Percentiles rank a stretch among this genome's conserved stretches.
phyloP scores from a whole-genome alignment of 2,888 invertebrate species.

The Nomada hirtipes region DNA sequence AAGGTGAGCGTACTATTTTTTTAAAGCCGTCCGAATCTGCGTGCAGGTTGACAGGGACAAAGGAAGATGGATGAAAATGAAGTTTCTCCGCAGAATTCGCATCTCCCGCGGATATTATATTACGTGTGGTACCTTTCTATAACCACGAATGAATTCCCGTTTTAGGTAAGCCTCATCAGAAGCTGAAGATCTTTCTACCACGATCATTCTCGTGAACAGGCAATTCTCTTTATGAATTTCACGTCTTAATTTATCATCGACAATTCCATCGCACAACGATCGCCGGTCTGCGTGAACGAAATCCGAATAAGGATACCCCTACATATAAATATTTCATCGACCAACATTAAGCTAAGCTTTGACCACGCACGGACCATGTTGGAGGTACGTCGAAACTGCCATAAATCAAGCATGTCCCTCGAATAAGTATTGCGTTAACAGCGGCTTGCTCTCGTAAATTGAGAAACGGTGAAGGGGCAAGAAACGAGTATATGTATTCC shows the following conservation, averaged over 20 bases:
- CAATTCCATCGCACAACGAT: background rate
- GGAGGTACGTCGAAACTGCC: background rate
- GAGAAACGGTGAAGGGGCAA: constrained; percentile 9
- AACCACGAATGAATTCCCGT: constrained; percentile 15
- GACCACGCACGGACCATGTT: background rate
- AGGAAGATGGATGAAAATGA: constrained; percentile 66
- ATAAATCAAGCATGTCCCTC: constrained; percentile 34
- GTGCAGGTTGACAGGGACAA: constrained; percentile 38
- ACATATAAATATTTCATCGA: constrained; percentile 40
- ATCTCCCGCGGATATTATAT: constrained; percentile 44
- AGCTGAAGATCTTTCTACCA: background rate
- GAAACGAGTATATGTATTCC: constrained; percentile 24
- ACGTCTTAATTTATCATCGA: background rate
- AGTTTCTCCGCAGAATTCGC: constrained; percentile 50
- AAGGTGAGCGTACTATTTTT: constrained; percentile 54
- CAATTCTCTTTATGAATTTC: background rate
- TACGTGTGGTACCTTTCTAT: constrained; percentile 30
- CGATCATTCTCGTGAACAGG: background rate
- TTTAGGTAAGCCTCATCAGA: constrained; percentile 4
- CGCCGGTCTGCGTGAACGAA: background rate
- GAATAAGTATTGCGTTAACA: constrained; percentile 29
- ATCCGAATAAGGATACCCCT: constrained; percentile 15
- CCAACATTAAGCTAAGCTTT: background rate
- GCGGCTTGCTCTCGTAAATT: constrained; percentile 36
- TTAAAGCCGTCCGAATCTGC: constrained; percentile 36